These are phyloP conservation scores for Dolichopus griseipennis DNA, from an alignment of 2,888 invertebrate genomes.

Conservation along the genomic window DNA sequence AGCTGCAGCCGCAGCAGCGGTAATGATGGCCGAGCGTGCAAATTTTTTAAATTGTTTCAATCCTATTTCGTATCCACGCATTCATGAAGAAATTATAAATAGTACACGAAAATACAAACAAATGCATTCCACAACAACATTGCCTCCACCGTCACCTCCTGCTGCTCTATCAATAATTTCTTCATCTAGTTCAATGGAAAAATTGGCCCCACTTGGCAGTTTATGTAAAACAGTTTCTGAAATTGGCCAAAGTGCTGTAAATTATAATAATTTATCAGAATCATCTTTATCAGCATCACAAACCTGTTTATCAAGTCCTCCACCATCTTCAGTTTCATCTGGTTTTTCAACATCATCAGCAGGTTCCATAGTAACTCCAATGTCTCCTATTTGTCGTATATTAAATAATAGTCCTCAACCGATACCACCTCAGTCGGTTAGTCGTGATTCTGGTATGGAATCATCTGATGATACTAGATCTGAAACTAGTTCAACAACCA, in stretches of 20 bases:
- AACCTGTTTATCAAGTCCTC: constrained; percentile 14
- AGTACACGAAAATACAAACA: constrained; percentile 26
- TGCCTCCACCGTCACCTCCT: constrained; percentile 12
- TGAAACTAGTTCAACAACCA: constrained; percentile 39
- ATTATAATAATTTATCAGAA: constrained; percentile 18
- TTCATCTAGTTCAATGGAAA: constrained; percentile 22
- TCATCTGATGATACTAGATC: constrained; percentile 43
- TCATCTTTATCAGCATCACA: constrained; percentile 24
- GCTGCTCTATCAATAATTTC: constrained; percentile 8
- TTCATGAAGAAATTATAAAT: constrained; percentile 42
- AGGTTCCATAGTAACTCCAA: constrained; percentile 26
- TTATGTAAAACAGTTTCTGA: constrained; percentile 62
- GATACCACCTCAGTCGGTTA: constrained; percentile 39
- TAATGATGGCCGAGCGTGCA: constrained; percentile 41
- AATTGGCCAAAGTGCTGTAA: constrained; percentile 47
- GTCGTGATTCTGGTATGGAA: constrained; percentile 43
- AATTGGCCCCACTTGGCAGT: constrained; percentile 55
- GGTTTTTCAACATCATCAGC: constrained; percentile 24
- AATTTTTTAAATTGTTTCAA: constrained; percentile 42
- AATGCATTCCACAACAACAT: constrained; percentile 10
- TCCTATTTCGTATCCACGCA: constrained; percentile 40
- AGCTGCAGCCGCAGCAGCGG: constrained; percentile 37
- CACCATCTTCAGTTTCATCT: constrained; percentile 28
- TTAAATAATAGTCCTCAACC: constrained; percentile 37
- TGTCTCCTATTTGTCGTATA: constrained; percentile 20